Percentiles rank a stretch among this genome's conserved stretches.
phyloP scores from a whole-genome alignment of 2,888 invertebrate genomes.

The Lepidochrysops patricia region DNA sequence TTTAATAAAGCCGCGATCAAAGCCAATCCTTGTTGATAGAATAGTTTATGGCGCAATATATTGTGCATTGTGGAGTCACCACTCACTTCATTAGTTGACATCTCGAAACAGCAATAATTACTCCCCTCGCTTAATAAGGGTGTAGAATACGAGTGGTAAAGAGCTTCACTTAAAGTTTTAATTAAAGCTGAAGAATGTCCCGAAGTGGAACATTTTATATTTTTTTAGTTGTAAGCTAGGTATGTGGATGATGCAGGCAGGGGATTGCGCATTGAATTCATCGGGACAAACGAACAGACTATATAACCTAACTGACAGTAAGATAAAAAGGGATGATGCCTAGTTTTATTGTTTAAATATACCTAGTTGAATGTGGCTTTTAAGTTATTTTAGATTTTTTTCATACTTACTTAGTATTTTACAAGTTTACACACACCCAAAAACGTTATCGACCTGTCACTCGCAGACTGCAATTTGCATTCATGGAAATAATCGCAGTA shows the following conservation, averaged over 20 bases:
- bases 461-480: not conserved
- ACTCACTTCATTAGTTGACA: conserved; percentile 7
- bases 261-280: not conserved
- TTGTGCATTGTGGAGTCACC: not conserved
- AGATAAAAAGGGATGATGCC: too few relatives aligned
- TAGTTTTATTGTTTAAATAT: too few relatives aligned
- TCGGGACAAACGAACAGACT: too few relatives aligned
- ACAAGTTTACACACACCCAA: too few relatives aligned
- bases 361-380: too few relatives aligned
- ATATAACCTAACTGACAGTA: too few relatives aligned
- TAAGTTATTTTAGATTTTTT: too few relatives aligned
- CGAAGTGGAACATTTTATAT: not conserved
- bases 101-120: not conserved
- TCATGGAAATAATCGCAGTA: not conserved
- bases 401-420: too few relatives aligned
- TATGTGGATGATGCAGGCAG: too few relatives aligned
- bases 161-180: not conserved
- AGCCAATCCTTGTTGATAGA: not conserved
- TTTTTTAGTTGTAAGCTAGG: too few relatives aligned
- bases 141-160: not conserved
- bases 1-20: not conserved
- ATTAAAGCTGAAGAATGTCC: not conserved
- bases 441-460: not conserved
- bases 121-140: not conserved
- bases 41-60: not conserved